These are phyloP conservation scores for Eremobia ochroleuca DNA, from an alignment of 2,888 invertebrate species.

Conservation along the genomic window DNA sequence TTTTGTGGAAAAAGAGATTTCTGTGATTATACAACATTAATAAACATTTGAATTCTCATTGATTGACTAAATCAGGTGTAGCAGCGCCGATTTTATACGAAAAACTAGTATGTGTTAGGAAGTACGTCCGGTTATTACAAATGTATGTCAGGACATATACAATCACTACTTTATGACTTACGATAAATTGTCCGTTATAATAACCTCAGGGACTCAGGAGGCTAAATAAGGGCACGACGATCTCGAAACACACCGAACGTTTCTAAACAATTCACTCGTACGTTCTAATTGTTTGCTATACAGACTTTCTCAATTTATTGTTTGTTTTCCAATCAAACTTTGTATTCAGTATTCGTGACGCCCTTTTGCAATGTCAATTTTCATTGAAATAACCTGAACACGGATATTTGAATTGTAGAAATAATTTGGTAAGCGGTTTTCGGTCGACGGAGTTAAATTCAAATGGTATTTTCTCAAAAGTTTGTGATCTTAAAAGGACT, in stretches of 20 bases:
- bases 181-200: too few species aligned
- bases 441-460: neutral
- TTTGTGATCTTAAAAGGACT: neutral
- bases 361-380: neutral
- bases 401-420: neutral
- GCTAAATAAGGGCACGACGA: neutral
- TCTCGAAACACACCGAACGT: neutral
- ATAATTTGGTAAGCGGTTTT: neutral
- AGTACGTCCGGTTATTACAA: too few species aligned
- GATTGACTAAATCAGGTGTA: too few species aligned
- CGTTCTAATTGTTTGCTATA: constrained; percentile 10
- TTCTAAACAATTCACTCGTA: constrained; percentile 2
- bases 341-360: neutral
- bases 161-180: too few species aligned
- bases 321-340: constrained; percentile 4
- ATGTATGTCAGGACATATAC: too few species aligned
- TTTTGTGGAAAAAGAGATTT: too few species aligned
- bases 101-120: too few species aligned
- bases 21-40: too few species aligned
- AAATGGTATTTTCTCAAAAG: neutral
- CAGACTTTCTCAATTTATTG: neutral
- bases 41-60: too few species aligned
- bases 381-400: neutral
- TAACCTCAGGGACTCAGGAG: too few species aligned
- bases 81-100: too few species aligned